Conservation (phyloP, 2,113 vertebrate species). For the Dicerorhinus sumatrensis region DNA sequence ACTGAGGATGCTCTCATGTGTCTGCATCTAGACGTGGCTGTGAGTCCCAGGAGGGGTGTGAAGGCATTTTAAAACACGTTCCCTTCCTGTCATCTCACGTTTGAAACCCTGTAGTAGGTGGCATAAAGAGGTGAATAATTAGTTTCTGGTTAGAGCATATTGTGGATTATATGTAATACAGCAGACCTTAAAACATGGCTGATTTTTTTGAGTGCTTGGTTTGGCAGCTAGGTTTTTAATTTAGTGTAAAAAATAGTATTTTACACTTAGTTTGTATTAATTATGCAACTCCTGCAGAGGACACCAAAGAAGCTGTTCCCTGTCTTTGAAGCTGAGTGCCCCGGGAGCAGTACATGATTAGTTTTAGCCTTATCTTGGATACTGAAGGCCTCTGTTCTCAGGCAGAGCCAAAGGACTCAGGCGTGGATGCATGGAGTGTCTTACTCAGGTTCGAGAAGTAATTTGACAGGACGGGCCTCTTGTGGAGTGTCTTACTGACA, state of each 20-base stretch:
- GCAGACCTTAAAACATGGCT: background rate
- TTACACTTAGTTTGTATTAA: background rate
- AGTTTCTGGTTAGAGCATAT: background rate
- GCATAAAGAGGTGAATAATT: background rate
- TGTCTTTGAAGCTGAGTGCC: background rate
- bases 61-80: background rate
- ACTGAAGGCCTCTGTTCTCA: background rate
- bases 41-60: background rate
- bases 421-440: background rate
- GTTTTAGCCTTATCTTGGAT: background rate
- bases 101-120: background rate
- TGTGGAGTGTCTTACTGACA: background rate
- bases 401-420: background rate
- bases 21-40: background rate
- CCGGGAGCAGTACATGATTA: background rate
- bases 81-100: background rate
- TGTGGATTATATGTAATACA: background rate
- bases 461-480: background rate
- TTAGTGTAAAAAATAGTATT: background rate
- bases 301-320: background rate
- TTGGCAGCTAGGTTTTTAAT: slow-evolving; percentile 1
- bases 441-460: background rate
- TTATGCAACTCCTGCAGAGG: background rate
- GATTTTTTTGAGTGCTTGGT: background rate
- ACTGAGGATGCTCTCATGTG: too few species aligned